A percentile compares a stretch with the other conserved stretches of the same genome.
phyloP scores from a whole-genome alignment of 2,888 invertebrate genomes.

The Morpho achilles region DNA sequence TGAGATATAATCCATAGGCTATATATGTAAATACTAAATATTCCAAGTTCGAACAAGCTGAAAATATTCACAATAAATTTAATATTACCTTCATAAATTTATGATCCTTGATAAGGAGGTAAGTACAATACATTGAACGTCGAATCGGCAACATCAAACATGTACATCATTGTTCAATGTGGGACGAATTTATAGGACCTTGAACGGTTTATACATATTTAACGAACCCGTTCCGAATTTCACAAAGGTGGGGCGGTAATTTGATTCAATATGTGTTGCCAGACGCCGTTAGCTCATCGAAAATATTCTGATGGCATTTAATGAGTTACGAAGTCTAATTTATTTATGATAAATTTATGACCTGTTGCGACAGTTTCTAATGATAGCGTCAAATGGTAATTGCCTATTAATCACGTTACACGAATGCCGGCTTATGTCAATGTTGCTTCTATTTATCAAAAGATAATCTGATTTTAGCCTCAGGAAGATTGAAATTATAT shows the following conservation, averaged over 20 bases:
- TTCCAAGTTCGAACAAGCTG: no score
- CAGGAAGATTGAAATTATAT: no score
- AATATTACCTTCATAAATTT: no score
- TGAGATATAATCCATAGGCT: no score
- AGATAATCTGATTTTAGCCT: no score
- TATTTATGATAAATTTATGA: conserved; percentile 33
- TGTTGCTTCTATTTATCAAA: no score
- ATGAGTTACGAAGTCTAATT: conserved; percentile 43
- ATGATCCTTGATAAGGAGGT: no score
- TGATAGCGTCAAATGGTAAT: neutral
- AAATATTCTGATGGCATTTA: conserved; percentile 58
- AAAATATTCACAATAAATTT: neutral
- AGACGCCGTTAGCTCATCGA: conserved; percentile 57
- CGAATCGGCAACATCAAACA: conserved; percentile 22
- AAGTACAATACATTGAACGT: neutral
- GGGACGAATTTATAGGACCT: conserved; percentile 46
- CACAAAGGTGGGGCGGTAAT: conserved; percentile 50
- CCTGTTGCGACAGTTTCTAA: conserved; percentile 11
- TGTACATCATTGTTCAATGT: conserved; percentile 16
- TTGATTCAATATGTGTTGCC: conserved; percentile 53
- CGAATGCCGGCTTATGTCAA: no score
- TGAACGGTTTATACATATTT: conserved; percentile 60
- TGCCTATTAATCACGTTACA: no score
- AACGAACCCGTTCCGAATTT: conserved; percentile 52
- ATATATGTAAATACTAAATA: no score